A percentile compares a stretch with the other conserved stretches of the same genome.
Evolutionary conservation across 2,888 invertebrate species (phyloP).

Genomic region (Phalera bucephala): DNA sequence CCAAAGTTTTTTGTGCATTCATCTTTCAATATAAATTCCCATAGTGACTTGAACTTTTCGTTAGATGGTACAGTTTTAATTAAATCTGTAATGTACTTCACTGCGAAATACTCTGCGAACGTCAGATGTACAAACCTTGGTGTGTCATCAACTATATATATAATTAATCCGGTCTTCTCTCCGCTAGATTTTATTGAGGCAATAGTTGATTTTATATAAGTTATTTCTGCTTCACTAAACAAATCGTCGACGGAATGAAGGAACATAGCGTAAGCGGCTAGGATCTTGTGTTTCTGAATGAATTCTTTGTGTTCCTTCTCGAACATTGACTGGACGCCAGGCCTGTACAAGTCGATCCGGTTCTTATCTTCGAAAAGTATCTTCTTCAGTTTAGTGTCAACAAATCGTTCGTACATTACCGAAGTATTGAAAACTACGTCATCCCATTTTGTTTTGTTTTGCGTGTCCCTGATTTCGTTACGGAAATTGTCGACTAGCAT

Average conservation of each 20-base stretch:
- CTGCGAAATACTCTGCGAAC: constrained; percentile 19
- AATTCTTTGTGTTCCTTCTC: too few relatives aligned
- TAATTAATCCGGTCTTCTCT: constrained; percentile 14
- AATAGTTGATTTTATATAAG: constrained; percentile 4
- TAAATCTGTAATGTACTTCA: constrained; percentile 4
- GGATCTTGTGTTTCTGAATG: constrained; percentile 10
- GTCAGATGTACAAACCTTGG: constrained; percentile 17
- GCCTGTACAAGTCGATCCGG: constrained; percentile 10
- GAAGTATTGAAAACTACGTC: constrained; percentile 15
- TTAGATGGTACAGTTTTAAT: background rate
- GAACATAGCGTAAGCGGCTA: constrained; percentile 17
- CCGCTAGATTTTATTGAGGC: constrained; percentile 2
- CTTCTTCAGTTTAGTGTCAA: constrained; percentile 16
- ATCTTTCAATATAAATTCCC: constrained; percentile 5
- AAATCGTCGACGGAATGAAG: background rate
- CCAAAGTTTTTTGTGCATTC: background rate
- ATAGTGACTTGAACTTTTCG: background rate
- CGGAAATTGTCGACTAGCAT: constrained; percentile 12
- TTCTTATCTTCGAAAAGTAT: constrained; percentile 19
- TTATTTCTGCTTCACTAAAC: constrained; percentile 4
- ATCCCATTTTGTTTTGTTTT: constrained; percentile 8
- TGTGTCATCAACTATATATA: constrained; percentile 7
- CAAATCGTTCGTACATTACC: constrained; percentile 16
- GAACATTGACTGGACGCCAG: constrained; percentile 11
- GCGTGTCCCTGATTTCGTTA: constrained; percentile 3